Percentiles rank a stretch among this genome's conserved stretches.
These are phyloP conservation scores for Echiichthys vipera DNA, from an alignment of 2,797 vertebrate species.

Conservation along the genomic window DNA sequence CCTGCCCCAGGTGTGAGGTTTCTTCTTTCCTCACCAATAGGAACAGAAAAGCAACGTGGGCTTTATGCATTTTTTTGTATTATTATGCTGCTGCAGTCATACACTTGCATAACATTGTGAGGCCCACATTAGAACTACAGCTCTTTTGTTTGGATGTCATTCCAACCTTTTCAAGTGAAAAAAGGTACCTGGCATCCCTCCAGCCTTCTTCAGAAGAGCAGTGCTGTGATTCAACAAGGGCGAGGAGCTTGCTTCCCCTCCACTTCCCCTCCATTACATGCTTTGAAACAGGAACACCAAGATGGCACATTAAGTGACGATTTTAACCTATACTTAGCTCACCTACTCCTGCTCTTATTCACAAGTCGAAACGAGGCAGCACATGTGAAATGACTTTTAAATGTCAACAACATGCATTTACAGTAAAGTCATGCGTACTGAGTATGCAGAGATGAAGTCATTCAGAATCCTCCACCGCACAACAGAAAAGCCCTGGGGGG, in stretches of 20 bases:
- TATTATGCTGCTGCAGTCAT: constrained; percentile 59
- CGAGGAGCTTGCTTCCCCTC: constrained; percentile 29
- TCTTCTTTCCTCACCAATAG: constrained; percentile 63
- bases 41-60: constrained; percentile 59
- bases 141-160: constrained; percentile 76
- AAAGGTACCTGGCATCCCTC: constrained; percentile 71
- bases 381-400: constrained; percentile 35
- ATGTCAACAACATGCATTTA: constrained; percentile 37
- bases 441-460: constrained; percentile 9
- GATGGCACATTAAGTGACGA: constrained; percentile 34
- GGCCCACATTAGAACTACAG: constrained; percentile 70
- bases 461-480: constrained; percentile 14
- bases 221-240: constrained; percentile 38
- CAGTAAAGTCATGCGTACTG: background rate
- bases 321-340: constrained; percentile 31
- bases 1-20: constrained; percentile 62
- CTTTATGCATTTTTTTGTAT: constrained; percentile 59
- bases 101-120: constrained; percentile 78
- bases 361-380: constrained; percentile 19
- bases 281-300: constrained; percentile 39
- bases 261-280: constrained; percentile 25
- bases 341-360: constrained; percentile 14
- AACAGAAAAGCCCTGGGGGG: constrained; percentile 3
- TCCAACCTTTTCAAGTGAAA: constrained; percentile 70
- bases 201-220: constrained; percentile 58